phyloP scores from a whole-genome alignment of 2,797 vertebrate genomes.

The Danio tinwini region DNA sequence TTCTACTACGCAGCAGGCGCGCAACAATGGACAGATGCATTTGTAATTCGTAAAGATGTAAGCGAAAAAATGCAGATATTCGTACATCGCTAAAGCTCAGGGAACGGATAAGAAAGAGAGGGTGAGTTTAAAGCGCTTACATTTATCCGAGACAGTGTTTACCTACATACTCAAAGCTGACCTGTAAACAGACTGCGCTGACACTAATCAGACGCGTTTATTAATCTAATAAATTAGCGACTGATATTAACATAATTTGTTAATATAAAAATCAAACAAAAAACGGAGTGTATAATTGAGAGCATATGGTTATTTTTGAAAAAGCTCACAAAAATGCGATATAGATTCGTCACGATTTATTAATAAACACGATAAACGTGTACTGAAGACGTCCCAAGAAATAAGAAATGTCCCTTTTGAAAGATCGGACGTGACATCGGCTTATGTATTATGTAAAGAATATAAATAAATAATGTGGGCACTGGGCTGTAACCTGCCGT shows the following conservation, averaged over 20 bases:
- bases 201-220: neutral
- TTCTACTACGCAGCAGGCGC: constrained; percentile 22
- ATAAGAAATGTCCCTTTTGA: constrained; percentile 13
- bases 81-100: neutral
- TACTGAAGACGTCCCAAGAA: neutral
- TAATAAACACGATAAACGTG: neutral
- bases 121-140: constrained; percentile 36
- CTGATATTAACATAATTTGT: neutral
- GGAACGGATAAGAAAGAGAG: neutral
- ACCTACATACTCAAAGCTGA: neutral
- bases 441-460: constrained; percentile 60
- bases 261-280: no score
- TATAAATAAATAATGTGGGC: constrained; percentile 60
- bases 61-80: neutral
- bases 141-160: constrained; percentile 19
- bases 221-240: neutral
- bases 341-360: neutral
- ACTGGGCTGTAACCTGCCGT: constrained; percentile 18
- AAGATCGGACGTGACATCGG: constrained; percentile 25
- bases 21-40: neutral
- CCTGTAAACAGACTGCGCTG: constrained; percentile 11
- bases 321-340: neutral
- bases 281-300: no score
- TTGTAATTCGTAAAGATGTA: neutral
- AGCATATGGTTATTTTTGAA: neutral